These are phyloP conservation scores for Ispidina lecontei DNA, from an alignment of 2,797 vertebrate genomes.

Conservation along the genomic window DNA sequence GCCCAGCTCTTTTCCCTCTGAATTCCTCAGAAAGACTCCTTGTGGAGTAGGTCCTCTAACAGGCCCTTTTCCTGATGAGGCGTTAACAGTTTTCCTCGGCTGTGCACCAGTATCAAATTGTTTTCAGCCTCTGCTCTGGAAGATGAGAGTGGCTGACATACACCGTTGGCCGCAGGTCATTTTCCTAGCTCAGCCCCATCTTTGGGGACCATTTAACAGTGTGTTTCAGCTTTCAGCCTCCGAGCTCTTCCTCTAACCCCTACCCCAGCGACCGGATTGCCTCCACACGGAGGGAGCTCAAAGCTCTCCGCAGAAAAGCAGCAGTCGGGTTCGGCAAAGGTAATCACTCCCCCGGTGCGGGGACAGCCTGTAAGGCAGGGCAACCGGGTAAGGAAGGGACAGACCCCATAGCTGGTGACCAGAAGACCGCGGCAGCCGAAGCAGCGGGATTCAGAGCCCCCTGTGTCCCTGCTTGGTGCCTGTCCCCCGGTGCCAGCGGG, in stretches of 20 bases:
- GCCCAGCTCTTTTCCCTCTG: neutral
- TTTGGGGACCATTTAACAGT: slow-evolving; percentile 5
- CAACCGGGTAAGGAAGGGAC: neutral
- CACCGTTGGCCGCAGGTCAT: neutral
- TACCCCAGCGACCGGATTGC: neutral
- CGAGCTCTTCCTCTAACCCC: neutral
- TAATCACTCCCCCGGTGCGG: neutral
- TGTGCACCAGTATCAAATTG: neutral
- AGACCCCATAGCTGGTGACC: neutral
- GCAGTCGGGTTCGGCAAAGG: neutral
- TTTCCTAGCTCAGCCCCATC: neutral
- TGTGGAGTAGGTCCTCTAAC: neutral
- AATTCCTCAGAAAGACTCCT: neutral
- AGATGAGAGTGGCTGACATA: neutral
- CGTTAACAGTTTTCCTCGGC: neutral
- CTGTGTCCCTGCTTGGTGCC: accelerated
- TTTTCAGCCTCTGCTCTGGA: slow-evolving; percentile 1
- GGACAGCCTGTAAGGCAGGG: neutral
- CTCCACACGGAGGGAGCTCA: neutral
- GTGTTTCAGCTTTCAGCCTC: slow-evolving; percentile 28
- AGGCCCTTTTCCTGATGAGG: neutral
- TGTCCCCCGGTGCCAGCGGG: neutral
- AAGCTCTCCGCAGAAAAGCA: neutral
- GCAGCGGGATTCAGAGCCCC: neutral
- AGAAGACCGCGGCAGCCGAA: neutral